Percentiles rank a stretch among this genome's conserved stretches.
These are phyloP conservation scores for Nyctibius grandis DNA, from an alignment of 2,797 vertebrate genomes.

Conservation along the genomic window DNA sequence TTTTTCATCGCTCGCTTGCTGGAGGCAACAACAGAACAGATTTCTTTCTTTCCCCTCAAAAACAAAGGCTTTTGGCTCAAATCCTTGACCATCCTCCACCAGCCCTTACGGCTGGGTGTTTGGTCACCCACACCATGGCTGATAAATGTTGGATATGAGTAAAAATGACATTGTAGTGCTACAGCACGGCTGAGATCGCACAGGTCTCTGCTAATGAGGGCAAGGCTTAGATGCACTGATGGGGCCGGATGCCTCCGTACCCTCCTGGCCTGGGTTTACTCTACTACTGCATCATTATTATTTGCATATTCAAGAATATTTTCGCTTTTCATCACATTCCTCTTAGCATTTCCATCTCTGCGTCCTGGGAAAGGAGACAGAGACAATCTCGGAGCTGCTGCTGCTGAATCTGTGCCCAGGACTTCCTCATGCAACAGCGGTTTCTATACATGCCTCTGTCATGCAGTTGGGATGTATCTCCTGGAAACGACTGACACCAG, in stretches of 20 bases:
- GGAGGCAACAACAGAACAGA: neutral
- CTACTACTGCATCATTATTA: neutral
- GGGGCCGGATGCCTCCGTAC: neutral
- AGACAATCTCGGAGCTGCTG: neutral
- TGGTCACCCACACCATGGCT: neutral
- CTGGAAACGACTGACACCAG: neutral
- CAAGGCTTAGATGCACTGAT: neutral
- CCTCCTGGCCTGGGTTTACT: neutral
- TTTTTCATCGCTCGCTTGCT: neutral
- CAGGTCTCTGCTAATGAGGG: neutral
- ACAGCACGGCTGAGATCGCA: neutral
- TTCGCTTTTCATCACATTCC: neutral
- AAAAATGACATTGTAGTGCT: neutral
- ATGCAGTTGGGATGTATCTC: neutral
- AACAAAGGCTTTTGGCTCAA: neutral
- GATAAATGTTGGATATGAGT: neutral
- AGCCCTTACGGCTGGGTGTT: neutral
- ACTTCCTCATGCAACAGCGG: neutral
- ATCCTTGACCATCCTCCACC: neutral
- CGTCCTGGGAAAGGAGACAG: neutral
- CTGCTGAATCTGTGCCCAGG: neutral
- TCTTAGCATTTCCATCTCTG: neutral
- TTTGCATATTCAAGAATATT: neutral
- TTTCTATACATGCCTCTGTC: neutral
- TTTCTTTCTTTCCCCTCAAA: neutral